Evolutionary conservation across 2,113 vertebrate genomes (phyloP), one percentile per base, ranked within the genome.

Genomic region (Bubo scandiacus): DNA sequence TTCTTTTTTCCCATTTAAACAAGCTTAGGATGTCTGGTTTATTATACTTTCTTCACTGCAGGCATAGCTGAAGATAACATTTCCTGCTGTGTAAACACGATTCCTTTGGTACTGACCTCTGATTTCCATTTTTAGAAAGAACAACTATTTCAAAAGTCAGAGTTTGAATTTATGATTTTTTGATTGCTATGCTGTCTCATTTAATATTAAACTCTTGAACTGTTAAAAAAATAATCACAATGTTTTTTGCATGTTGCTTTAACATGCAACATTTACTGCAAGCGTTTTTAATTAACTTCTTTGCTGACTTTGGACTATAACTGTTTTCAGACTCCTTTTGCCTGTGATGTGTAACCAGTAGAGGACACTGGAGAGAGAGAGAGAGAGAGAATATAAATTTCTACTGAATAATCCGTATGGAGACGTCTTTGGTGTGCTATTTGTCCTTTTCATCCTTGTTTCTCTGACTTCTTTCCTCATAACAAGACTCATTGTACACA

Each of bases 1-100:
- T 38, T 4, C 68, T 55, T 62, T 78, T 71, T 21, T 57, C 54
- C 7, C 54, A 94, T 95, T 81, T 62, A 90, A 96, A 79, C 8
- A 88, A 94, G 68, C 67, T 97, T 95, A 71, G 61, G 79, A 80
- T 42, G 32, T 94, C 58, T 80, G 47, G 34, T 92, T 92, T 72
- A 94, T 96, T 94, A 49, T 73, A 57, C n/a, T 91, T 96, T 87
- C 63, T 96, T 89, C 45, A 78, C 77, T 91, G 47, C 63, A 96
- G 80, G 59, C 52, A 19, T 62, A 82, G 55, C 45, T 88, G 55
- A 73, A 82, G 34, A 74, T 62, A 94, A 89, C n/a, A 61, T 95
- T 95, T 96, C 18, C 19, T 88, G 49, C 91, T 83, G n/a, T 79
- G 61, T 93, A 90, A 94, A 92, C 7, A 96, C 38, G 90, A 94